Percentiles rank a stretch among this genome's conserved stretches.
These are phyloP conservation scores for Brienomyrus longianalis DNA, from an alignment of 2,113 vertebrate genomes.

Conservation along the genomic window DNA sequence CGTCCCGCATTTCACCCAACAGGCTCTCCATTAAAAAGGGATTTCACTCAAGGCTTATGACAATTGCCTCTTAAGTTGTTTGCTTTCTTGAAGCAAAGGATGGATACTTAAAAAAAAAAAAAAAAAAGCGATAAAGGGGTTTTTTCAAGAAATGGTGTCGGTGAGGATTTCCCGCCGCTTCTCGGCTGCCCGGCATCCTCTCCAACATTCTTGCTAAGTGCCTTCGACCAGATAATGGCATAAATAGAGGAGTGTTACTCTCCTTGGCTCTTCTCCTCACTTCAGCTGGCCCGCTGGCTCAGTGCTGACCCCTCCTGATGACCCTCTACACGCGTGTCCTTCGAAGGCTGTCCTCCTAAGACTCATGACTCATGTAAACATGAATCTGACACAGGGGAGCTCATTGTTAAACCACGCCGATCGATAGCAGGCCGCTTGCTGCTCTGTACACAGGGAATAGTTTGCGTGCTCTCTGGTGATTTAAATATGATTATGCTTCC, in stretches of 20 bases:
- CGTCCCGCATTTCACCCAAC: neutral
- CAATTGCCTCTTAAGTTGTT: neutral
- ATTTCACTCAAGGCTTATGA: neutral
- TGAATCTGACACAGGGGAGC: neutral
- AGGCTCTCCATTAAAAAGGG: neutral
- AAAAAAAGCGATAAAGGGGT: neutral
- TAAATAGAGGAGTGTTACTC: neutral
- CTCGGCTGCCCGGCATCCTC: neutral
- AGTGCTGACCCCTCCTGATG: neutral
- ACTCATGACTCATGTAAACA: neutral
- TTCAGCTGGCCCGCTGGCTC: neutral
- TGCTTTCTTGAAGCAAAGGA: neutral
- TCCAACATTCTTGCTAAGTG: neutral
- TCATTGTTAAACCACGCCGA: neutral
- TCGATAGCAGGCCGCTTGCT: neutral
- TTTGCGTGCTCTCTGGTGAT: neutral
- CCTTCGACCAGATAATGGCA: neutral
- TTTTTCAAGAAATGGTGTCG: neutral
- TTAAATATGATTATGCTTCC: neutral
- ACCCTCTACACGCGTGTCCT: neutral
- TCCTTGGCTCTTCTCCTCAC: neutral
- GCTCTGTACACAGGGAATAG: conserved; percentile 2
- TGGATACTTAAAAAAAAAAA: neutral
- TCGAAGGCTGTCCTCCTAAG: neutral
- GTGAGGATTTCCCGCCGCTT: neutral